Evolutionary conservation across 2,888 invertebrate species (phyloP), one percentile per base, ranked within the genome.

Genomic region (Bedellia somnulentella): DNA sequence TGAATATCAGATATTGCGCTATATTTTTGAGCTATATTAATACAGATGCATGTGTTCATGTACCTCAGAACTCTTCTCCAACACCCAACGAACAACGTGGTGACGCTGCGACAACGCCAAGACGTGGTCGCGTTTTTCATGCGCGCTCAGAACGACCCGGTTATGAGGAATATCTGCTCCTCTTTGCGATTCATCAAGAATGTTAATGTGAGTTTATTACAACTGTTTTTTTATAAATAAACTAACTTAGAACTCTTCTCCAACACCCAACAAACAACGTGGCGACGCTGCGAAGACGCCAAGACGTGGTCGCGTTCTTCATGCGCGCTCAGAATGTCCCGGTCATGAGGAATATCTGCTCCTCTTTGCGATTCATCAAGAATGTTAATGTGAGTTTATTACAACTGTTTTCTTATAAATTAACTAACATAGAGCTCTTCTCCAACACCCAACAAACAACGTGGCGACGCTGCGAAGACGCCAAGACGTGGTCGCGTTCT

Each of bases 11-110:
- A n/a, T n/a, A n/a, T n/a, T n/a, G n/a, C n/a, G n/a, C n/a, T n/a
- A n/a, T n/a, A n/a, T n/a, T n/a, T n/a, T n/a, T n/a, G n/a, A n/a
- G n/a, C n/a, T n/a, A n/a, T n/a, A n/a, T n/a, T n/a, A n/a, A n/a
- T n/a, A n/a, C n/a, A n/a, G n/a, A n/a, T n/a, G n/a, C n/a, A n/a
- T n/a, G n/a, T n/a, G n/a, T n/a, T n/a, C n/a, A n/a, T n/a, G n/a
- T n/a, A n/a, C n/a, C n/a, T n/a, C n/a, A 88, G 89, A 49, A 71
- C 81, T 16, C 77, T 88, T 44, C 77, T 92, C 37, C 77, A 84
- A 36, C 83, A 84, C 42, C 93, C 93, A 0, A 81, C 82, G 1
- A 81, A 79, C 28, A 78, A 90, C 49, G 44, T 80, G 1, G 48
- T 57, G 0, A 58, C 79, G 5, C 58, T 93, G 10, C 60, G 76